Conservation (phyloP, 2,888 invertebrate genomes). For the Pristionchus maxplancki region DNA sequence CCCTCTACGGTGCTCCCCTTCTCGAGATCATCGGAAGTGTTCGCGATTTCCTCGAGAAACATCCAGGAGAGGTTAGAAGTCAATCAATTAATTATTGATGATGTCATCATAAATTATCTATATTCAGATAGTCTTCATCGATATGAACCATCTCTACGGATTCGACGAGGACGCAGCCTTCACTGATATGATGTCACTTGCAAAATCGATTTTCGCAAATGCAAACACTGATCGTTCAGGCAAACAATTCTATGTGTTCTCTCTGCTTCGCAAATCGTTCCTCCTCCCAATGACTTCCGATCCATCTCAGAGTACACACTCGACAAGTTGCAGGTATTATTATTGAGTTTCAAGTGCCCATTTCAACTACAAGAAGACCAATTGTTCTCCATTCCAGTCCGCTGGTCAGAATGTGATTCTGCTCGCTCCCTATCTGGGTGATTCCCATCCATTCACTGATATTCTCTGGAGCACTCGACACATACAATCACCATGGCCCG, state of each 20-base stretch:
- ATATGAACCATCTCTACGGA: slow-evolving; percentile 59
- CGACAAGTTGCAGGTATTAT: background rate
- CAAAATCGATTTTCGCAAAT: background rate
- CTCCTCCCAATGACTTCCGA: background rate
- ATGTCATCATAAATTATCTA: background rate
- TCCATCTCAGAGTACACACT: slow-evolving; percentile 21
- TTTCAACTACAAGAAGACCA: background rate
- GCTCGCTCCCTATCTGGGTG: slow-evolving; percentile 8
- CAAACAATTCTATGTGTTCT: background rate
- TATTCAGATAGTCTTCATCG: slow-evolving; percentile 55
- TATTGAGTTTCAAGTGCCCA: background rate
- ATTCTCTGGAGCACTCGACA: slow-evolving; percentile 27
- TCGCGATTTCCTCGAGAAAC: slow-evolving; percentile 51
- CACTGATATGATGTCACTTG: slow-evolving; percentile 18
- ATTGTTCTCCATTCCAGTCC: too few relatives aligned
- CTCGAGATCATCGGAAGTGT: slow-evolving; percentile 49
- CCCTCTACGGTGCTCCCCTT: slow-evolving; percentile 54
- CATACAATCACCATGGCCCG: slow-evolving; percentile 44
- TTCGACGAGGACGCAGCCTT: slow-evolving; percentile 40
- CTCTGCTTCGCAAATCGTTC: slow-evolving; percentile 23
- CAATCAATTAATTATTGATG: background rate
- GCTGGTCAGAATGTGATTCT: slow-evolving; percentile 34
- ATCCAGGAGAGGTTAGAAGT: slow-evolving; percentile 35
- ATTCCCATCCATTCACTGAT: slow-evolving; percentile 7
- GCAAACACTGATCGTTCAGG: background rate